Percentiles rank a stretch among this genome's conserved stretches.
Evolutionary conservation across 2,797 vertebrate genomes (phyloP).

Genomic region (Chromis chromis): DNA sequence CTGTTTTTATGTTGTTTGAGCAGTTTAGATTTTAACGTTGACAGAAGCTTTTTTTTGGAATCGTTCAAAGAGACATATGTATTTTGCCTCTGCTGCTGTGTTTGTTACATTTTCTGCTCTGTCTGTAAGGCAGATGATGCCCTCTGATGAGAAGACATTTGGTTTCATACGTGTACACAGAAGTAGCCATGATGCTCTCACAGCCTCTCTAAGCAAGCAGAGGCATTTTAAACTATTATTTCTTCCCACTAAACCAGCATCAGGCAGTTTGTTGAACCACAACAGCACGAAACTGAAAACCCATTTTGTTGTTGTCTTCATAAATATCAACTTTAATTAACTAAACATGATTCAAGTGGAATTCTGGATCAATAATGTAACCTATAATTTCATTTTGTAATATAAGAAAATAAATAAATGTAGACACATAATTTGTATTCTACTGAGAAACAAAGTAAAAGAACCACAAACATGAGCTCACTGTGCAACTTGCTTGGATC

Average conservation of each 20-base stretch:
- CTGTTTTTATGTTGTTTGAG: slow-evolving; percentile 55
- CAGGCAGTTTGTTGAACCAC: background rate
- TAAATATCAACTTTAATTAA: background rate
- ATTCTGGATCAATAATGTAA: background rate
- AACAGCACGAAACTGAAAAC: background rate
- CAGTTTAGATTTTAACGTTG: slow-evolving; percentile 54
- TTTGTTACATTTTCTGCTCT: slow-evolving; percentile 39
- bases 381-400: background rate
- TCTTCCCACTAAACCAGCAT: background rate
- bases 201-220: background rate
- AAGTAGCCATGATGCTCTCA: background rate
- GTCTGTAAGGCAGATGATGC: slow-evolving; percentile 30
- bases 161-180: background rate
- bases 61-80: slow-evolving; percentile 64
- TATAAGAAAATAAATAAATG: too few relatives aligned
- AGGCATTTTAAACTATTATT: background rate
- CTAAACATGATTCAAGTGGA: background rate
- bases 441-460: too few relatives aligned
- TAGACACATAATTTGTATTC: background rate
- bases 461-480: too few relatives aligned
- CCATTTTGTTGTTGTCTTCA: background rate
- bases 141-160: slow-evolving; percentile 15
- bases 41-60: slow-evolving; percentile 62
- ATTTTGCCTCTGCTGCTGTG: slow-evolving; percentile 31
- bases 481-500: background rate